phyloP scores from a whole-genome alignment of 2,888 invertebrate species.

The Diaphora mendica region DNA sequence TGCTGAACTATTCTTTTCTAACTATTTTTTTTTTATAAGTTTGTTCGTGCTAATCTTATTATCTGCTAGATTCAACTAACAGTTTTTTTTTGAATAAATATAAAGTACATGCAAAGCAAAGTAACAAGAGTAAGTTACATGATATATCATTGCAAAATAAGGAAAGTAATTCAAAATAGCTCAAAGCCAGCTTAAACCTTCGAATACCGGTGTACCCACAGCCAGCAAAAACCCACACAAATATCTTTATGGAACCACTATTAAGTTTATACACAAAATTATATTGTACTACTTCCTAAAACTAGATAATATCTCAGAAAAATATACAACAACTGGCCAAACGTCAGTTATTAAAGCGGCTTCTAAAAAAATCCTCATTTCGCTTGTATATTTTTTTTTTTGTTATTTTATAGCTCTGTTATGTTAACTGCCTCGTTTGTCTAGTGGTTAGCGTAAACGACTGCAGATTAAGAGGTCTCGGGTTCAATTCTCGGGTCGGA shows the following conservation, averaged over 20 bases:
- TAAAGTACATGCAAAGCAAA: too few relatives aligned
- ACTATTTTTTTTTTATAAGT: too few relatives aligned
- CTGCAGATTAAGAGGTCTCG: too few relatives aligned
- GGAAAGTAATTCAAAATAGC: not conserved
- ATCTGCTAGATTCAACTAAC: too few relatives aligned
- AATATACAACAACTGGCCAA: not conserved
- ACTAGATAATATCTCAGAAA: not conserved
- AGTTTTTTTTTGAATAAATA: too few relatives aligned
- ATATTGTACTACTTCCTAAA: not conserved
- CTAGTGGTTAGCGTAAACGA: too few relatives aligned
- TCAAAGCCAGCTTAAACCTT: not conserved
- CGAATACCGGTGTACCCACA: slow-evolving; percentile 15
- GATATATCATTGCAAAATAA: not conserved
- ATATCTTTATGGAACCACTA: not conserved
- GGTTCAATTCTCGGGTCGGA: too few relatives aligned
- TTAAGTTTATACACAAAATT: not conserved
- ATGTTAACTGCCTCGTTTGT: too few relatives aligned
- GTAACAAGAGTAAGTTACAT: not conserved
- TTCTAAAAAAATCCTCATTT: not conserved
- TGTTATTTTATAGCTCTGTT: too few relatives aligned
- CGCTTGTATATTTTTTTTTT: too few relatives aligned
- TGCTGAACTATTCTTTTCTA: not conserved
- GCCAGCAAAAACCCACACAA: slow-evolving; percentile 4
- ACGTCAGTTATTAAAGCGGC: not conserved
- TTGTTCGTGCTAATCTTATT: too few relatives aligned